Conservation (phyloP, 2,888 invertebrate species). For the Choreutis nemorana region DNA sequence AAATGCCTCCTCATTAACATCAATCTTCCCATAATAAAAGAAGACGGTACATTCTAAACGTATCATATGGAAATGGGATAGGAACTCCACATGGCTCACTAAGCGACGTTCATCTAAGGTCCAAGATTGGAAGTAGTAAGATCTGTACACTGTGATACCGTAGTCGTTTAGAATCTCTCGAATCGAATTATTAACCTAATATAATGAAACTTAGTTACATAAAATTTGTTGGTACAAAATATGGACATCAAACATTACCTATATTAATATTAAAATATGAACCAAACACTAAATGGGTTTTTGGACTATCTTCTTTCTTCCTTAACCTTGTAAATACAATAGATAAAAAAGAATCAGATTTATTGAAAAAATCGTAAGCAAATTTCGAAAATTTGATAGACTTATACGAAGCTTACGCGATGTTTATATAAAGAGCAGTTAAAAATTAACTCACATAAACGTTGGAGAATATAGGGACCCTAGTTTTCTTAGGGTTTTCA, state of each 20-base stretch:
- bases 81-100: constrained; percentile 50
- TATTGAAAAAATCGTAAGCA: too few species aligned
- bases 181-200: constrained; percentile 64
- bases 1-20: constrained; percentile 48
- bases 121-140: constrained; percentile 67
- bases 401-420: too few species aligned
- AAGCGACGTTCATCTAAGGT: constrained; percentile 21
- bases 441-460: constrained; percentile 26
- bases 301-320: too few species aligned
- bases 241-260: too few species aligned
- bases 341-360: too few species aligned
- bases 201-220: too few species aligned
- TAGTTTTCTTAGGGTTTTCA: constrained; percentile 23
- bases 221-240: too few species aligned
- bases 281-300: too few species aligned
- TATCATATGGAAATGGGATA: constrained; percentile 45
- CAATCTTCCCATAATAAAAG: constrained; percentile 62
- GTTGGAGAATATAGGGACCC: constrained; percentile 42
- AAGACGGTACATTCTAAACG: constrained; percentile 60
- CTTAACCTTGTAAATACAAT: too few species aligned
- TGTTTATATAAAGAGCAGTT: too few species aligned
- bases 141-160: constrained; percentile 52
- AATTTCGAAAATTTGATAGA: too few species aligned
- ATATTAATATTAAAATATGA: too few species aligned
- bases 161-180: constrained; percentile 34